Evolutionary conservation across 2,797 vertebrate species (phyloP).

Genomic region (Monodelphis domestica): DNA sequence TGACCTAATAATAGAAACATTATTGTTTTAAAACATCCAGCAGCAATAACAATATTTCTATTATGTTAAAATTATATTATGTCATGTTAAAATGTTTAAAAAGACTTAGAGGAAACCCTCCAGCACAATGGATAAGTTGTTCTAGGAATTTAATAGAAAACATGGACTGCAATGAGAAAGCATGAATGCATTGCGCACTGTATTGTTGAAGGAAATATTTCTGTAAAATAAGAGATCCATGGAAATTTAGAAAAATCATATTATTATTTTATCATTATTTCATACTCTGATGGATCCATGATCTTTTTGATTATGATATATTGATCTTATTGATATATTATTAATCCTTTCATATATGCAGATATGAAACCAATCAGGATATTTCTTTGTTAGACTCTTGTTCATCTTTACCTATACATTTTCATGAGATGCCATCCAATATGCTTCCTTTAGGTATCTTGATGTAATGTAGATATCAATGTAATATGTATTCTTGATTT

Average conservation of each 20-base stretch:
- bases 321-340: too few species aligned
- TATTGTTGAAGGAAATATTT: neutral
- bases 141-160: neutral
- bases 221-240: neutral
- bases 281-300: neutral
- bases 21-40: neutral
- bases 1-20: slow-evolving; percentile 7
- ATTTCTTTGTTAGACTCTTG: neutral
- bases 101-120: neutral
- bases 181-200: neutral
- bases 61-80: neutral
- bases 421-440: neutral
- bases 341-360: neutral
- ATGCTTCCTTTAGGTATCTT: neutral
- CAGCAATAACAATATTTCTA: neutral
- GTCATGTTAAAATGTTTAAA: neutral
- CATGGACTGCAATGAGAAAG: neutral
- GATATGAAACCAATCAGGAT: neutral
- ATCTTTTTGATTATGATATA: too few species aligned
- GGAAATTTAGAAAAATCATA: neutral
- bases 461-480: neutral
- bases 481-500: neutral
- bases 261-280: neutral
- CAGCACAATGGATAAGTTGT: neutral
- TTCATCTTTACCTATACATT: neutral